phyloP scores from a whole-genome alignment of 1,140 invertebrate species.

The Pomacea maculata region DNA sequence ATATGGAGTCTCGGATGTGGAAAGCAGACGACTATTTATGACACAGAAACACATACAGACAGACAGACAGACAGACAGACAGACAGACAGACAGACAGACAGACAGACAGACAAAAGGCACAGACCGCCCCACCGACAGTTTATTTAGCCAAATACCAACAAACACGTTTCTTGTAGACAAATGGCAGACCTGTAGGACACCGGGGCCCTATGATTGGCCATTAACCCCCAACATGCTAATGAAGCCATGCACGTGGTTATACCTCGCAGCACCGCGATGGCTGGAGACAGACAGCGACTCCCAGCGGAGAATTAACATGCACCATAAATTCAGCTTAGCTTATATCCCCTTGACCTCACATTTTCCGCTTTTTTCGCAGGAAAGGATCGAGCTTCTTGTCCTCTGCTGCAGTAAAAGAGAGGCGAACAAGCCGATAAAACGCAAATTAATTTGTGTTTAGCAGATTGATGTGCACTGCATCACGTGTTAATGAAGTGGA shows the following conservation, averaged over 20 bases:
- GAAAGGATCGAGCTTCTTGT: too few species aligned
- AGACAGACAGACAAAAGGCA: constrained; percentile 1
- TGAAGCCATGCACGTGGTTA: not conserved
- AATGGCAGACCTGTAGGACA: not conserved
- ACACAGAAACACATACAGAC: not conserved
- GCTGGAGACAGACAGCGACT: not conserved
- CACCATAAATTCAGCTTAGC: too few species aligned
- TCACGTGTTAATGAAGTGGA: too few species aligned
- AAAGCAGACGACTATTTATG: too few species aligned
- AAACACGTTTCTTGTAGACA: constrained; percentile 1
- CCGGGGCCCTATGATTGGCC: not conserved
- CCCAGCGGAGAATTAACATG: too few species aligned
- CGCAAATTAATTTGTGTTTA: too few species aligned
- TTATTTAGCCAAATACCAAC: not conserved
- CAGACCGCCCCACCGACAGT: not conserved
- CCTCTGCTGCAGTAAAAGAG: too few species aligned
- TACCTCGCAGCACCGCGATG: not conserved
- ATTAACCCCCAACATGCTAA: not conserved
- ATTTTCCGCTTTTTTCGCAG: too few species aligned
- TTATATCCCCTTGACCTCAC: too few species aligned
- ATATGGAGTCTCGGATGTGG: too few species aligned
- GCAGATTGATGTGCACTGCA: too few species aligned
- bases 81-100: constrained; percentile 11
- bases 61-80: not conserved
- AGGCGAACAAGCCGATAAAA: too few species aligned